These are phyloP conservation scores for Sterna hirundo DNA, from an alignment of 2,113 vertebrate species.

Conservation along the genomic window DNA sequence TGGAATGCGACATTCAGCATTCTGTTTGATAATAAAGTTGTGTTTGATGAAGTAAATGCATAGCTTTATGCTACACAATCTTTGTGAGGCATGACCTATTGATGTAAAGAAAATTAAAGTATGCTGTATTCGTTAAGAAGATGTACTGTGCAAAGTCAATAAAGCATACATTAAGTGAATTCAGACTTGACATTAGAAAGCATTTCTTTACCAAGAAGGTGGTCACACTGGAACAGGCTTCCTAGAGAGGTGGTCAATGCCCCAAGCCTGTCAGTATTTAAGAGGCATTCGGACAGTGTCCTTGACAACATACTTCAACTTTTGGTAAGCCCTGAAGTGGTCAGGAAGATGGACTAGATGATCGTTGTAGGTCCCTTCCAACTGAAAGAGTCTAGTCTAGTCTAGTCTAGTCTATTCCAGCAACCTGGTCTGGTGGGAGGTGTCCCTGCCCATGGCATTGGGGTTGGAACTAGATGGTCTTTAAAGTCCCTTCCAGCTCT, in stretches of 20 bases:
- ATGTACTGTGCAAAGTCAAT: not conserved
- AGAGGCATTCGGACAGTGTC: not conserved
- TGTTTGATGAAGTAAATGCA: not conserved
- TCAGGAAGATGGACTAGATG: not conserved
- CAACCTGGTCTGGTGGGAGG: no score
- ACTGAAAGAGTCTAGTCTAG: not conserved
- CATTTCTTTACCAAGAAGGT: not conserved
- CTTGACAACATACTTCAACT: not conserved
- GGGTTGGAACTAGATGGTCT: not conserved
- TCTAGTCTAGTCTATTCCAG: not conserved
- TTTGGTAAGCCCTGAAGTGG: not conserved
- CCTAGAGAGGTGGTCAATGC: not conserved
- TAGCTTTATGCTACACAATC: rapidly evolving
- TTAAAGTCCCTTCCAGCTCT: not conserved
- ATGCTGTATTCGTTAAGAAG: not conserved
- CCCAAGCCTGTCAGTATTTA: not conserved
- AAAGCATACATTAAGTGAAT: not conserved
- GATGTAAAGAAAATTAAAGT: not conserved
- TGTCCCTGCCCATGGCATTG: no score
- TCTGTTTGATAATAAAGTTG: not conserved
- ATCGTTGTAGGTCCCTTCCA: not conserved
- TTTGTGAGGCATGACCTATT: not conserved
- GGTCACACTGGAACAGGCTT: not conserved
- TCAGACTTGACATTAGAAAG: not conserved
- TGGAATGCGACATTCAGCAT: not conserved